Percentiles rank a stretch among this genome's conserved stretches.
Conservation (phyloP, 2,888 invertebrate genomes). For the Melieria crassipennis region DNA sequence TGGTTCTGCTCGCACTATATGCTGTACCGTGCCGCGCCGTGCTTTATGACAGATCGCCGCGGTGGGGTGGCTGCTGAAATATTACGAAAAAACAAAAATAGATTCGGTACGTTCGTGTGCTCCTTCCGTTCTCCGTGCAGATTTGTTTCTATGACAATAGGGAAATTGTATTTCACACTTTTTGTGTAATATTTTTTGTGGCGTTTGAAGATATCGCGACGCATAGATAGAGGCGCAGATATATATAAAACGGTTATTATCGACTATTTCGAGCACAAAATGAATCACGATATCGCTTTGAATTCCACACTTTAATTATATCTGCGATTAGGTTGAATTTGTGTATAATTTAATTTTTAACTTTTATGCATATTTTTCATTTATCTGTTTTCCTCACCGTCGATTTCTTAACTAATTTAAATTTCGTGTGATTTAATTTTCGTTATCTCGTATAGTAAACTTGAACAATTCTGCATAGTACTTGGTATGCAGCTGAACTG, state of each 20-base stretch:
- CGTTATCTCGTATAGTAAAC: slow-evolving; percentile 20
- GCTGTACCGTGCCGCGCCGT: neutral
- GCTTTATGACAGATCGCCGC: no score
- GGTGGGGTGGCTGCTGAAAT: neutral
- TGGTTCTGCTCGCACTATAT: neutral
- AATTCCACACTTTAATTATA: neutral
- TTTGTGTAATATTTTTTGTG: slow-evolving; percentile 2
- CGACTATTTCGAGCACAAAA: slow-evolving; percentile 31
- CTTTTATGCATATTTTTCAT: slow-evolving; percentile 12
- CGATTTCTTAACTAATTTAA: slow-evolving; percentile 27
- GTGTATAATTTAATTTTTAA: slow-evolving; percentile 4
- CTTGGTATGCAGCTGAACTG: slow-evolving; percentile 32
- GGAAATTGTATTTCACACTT: neutral
- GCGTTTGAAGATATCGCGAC: neutral
- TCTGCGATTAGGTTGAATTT: no score
- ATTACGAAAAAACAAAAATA: slow-evolving; percentile 31
- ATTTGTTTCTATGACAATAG: neutral
- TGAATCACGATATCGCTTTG: slow-evolving; percentile 20
- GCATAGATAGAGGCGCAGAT: slow-evolving; percentile 19
- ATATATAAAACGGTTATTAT: slow-evolving; percentile 15
- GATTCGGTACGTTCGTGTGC: neutral
- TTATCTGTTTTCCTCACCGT: slow-evolving; percentile 17
- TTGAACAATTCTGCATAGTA: slow-evolving; percentile 24
- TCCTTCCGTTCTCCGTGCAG: slow-evolving; percentile 5
- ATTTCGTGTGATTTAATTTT: slow-evolving; percentile 24